A percentile compares a stretch with the other conserved stretches of the same genome.
Evolutionary conservation across 2,797 vertebrate species (phyloP).

Genomic region (Rhincodon typus): DNA sequence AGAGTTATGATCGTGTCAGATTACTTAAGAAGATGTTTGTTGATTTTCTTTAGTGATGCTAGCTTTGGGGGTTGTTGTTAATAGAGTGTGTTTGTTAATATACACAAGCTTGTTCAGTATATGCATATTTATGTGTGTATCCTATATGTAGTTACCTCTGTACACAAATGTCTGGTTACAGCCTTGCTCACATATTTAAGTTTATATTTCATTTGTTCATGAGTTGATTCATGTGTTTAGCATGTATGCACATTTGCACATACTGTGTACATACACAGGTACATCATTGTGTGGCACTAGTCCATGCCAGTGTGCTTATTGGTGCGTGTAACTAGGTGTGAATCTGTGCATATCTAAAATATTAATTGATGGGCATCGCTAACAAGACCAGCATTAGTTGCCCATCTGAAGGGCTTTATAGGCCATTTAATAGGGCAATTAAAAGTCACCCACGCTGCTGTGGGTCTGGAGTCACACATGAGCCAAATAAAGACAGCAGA

Average conservation of each 20-base stretch:
- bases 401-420: too few relatives aligned
- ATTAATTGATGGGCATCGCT: too few relatives aligned
- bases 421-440: too few relatives aligned
- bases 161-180: background rate
- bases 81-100: background rate
- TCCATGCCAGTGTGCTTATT: background rate
- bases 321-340: background rate
- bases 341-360: background rate
- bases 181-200: background rate
- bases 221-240: background rate
- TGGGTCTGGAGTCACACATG: too few relatives aligned
- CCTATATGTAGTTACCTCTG: background rate
- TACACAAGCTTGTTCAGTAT: background rate
- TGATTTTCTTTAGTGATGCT: background rate
- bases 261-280: background rate
- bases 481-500: too few relatives aligned
- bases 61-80: background rate
- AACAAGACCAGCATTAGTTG: too few relatives aligned
- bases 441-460: too few relatives aligned
- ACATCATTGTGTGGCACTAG: background rate
- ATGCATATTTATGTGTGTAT: background rate
- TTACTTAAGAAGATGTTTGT: constrained; percentile 17
- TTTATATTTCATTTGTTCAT: background rate
- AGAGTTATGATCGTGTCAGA: constrained; percentile 15
- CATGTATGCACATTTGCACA: background rate